Conservation (phyloP, 2,797 vertebrate genomes). For the Meda fulgida region DNA sequence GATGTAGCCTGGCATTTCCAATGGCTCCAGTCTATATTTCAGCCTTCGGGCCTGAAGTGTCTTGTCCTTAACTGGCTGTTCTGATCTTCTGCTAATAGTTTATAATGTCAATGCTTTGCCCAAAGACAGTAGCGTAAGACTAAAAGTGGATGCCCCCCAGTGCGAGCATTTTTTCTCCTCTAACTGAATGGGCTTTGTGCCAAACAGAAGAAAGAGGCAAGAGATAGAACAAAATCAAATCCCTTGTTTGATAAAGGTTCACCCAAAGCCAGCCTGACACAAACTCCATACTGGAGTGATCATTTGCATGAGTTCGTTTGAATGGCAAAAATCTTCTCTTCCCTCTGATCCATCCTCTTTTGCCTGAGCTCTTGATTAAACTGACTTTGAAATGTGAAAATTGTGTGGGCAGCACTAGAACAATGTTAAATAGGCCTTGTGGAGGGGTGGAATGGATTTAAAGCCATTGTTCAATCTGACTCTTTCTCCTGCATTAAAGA, state of each 20-base stretch:
- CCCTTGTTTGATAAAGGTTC: slow-evolving; percentile 67
- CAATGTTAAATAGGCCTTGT: slow-evolving; percentile 77
- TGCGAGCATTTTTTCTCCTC: slow-evolving; percentile 45
- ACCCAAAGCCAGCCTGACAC: slow-evolving; percentile 67
- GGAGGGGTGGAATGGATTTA: slow-evolving; percentile 78
- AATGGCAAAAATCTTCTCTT: slow-evolving; percentile 65
- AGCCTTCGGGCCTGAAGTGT: slow-evolving; percentile 15
- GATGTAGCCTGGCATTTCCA: slow-evolving; percentile 9
- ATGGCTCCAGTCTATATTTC: slow-evolving; percentile 8
- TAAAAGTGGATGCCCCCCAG: slow-evolving; percentile 40
- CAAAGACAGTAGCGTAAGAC: slow-evolving; percentile 35
- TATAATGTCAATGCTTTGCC: slow-evolving; percentile 63
- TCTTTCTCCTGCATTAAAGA: slow-evolving; percentile 59
- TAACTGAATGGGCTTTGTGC: slow-evolving; percentile 62
- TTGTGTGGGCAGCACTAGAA: slow-evolving; percentile 70
- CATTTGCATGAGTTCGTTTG: slow-evolving; percentile 70
- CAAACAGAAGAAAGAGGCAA: slow-evolving; percentile 51
- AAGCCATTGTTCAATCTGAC: slow-evolving; percentile 77
- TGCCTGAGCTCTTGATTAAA: slow-evolving; percentile 57
- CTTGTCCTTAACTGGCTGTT: slow-evolving; percentile 46
- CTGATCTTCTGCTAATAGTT: slow-evolving; percentile 55
- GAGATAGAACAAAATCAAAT: slow-evolving; percentile 47
- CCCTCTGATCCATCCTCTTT: slow-evolving; percentile 60
- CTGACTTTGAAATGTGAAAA: slow-evolving; percentile 69
- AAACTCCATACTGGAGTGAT: slow-evolving; percentile 59